Conservation (phyloP, 2,888 invertebrate genomes). For the Caenorhabditis parvicauda region DNA sequence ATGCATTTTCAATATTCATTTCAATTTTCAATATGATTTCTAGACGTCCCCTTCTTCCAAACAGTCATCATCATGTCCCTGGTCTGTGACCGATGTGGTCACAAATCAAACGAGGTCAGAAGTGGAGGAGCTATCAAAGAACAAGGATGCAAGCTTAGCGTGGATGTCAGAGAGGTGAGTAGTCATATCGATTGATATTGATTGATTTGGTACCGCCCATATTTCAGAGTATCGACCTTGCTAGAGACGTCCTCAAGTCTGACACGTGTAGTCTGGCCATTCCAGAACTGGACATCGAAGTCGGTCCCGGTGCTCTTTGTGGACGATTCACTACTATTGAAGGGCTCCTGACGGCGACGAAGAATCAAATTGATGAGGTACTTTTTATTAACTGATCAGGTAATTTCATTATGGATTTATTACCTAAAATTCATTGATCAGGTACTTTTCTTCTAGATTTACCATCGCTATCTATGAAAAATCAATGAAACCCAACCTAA, state of each 20-base stretch:
- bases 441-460: too few species aligned
- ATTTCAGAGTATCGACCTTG: slow-evolving; percentile 74
- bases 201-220: background rate
- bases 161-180: slow-evolving; percentile 46
- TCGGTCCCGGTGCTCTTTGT: slow-evolving; percentile 80
- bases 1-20: background rate
- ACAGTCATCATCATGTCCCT: slow-evolving; percentile 97
- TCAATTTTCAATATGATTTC: slow-evolving; percentile 1
- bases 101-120: slow-evolving; percentile 84
- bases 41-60: slow-evolving; percentile 91
- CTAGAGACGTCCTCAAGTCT: slow-evolving; percentile 89
- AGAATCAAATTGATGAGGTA: slow-evolving; percentile 66
- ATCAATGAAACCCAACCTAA: too few species aligned
- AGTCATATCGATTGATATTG: background rate
- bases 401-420: too few species aligned
- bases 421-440: too few species aligned
- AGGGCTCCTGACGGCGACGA: slow-evolving; percentile 79
- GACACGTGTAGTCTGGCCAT: slow-evolving; percentile 78
- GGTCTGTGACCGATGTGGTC: slow-evolving; percentile 83
- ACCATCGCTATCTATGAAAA: too few species aligned
- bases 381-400: too few species aligned
- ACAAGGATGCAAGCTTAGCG: slow-evolving; percentile 47
- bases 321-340: slow-evolving; percentile 94
- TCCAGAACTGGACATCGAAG: slow-evolving; percentile 78
- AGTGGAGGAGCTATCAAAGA: slow-evolving; percentile 52